phyloP scores from a whole-genome alignment of 2,797 vertebrate species.

The Lepidocolaptes lacrymiger region DNA sequence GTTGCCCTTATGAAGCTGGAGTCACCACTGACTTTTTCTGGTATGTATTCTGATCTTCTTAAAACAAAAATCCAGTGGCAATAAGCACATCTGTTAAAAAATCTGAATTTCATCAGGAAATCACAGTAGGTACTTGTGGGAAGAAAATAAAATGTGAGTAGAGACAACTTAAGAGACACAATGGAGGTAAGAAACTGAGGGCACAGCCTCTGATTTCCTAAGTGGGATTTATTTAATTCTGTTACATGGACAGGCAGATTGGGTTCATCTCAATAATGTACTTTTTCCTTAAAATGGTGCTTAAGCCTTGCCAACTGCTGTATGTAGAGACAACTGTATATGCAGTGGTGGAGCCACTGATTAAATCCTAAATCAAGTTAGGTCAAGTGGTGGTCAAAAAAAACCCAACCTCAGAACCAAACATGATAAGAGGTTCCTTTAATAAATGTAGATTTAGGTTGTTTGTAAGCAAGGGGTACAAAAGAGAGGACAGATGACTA shows the following conservation, averaged over 20 bases:
- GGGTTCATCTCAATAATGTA: background rate
- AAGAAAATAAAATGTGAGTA: background rate
- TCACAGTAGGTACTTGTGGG: background rate
- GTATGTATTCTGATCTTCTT: conserved; percentile 63
- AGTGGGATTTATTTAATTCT: background rate
- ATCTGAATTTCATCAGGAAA: background rate
- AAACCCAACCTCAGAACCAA: background rate
- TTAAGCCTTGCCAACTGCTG: background rate
- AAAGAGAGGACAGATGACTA: background rate
- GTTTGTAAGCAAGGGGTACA: background rate
- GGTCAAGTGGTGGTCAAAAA: background rate
- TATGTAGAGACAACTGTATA: background rate
- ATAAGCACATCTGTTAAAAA: background rate
- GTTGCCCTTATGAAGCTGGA: conserved; percentile 86
- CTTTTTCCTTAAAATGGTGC: background rate
- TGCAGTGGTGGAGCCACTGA: background rate
- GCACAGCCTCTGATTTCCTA: background rate
- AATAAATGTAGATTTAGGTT: background rate
- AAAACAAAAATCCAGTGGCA: background rate
- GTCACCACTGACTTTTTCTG: conserved; percentile 66
- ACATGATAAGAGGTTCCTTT: background rate
- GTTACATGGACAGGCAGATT: background rate
- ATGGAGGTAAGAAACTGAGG: background rate
- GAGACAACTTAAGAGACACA: background rate
- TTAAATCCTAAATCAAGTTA: background rate